Percentiles rank a stretch among this genome's conserved stretches.
Conservation (phyloP, 2,888 invertebrate species). For the Chirona hameri region DNA sequence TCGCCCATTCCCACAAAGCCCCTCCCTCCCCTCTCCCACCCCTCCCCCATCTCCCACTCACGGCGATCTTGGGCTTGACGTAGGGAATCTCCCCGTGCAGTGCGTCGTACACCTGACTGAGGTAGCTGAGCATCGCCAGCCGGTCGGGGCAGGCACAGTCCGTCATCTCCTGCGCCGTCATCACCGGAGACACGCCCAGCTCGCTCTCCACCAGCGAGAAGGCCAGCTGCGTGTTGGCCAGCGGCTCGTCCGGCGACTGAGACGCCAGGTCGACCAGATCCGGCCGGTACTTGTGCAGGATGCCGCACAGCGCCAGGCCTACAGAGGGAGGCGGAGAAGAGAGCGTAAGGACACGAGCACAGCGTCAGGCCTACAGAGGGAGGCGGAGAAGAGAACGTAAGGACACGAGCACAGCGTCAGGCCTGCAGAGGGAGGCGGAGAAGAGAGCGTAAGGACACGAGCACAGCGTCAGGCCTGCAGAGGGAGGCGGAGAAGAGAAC, state of each 20-base stretch:
- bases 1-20: not conserved
- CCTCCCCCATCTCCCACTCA: not conserved
- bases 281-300: conserved; percentile 81
- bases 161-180: conserved; percentile 73
- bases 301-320: conserved; percentile 64
- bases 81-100: conserved; percentile 90
- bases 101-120: conserved; percentile 81
- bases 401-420: too few relatives aligned
- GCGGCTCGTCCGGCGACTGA: conserved; percentile 55
- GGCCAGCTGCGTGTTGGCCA: conserved; percentile 72
- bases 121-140: conserved; percentile 71
- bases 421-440: too few relatives aligned
- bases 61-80: conserved; percentile 51
- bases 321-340: conserved; percentile 47
- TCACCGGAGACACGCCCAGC: conserved; percentile 63
- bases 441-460: too few relatives aligned
- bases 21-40: not conserved
- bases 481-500: conserved; percentile 50
- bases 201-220: conserved; percentile 82
- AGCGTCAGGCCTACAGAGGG: too few relatives aligned
- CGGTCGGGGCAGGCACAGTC: conserved; percentile 67
- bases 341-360: conserved; percentile 47
- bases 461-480: conserved; percentile 59
- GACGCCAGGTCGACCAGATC: conserved; percentile 75
- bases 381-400: conserved; percentile 50